Evolutionary conservation across 1,140 invertebrate genomes (phyloP), one percentile per base, ranked within the genome.

Genomic region (Drosophila miranda): DNA sequence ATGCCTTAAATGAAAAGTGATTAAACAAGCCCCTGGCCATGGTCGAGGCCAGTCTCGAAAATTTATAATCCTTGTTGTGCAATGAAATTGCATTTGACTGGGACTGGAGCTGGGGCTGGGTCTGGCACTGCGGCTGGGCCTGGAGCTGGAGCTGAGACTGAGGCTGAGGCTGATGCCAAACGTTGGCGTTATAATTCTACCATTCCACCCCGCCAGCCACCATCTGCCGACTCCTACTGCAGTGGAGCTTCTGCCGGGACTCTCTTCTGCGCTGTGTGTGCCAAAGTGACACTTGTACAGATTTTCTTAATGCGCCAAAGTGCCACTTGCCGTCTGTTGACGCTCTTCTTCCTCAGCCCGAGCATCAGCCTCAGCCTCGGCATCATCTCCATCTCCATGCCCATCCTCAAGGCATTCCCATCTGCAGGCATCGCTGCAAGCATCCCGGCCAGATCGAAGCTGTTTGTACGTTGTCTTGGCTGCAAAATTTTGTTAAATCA

Each of bases 271-370:
- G 38, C 58, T 74, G 64, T 79, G 76, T 69, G 68, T 87, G 82
- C 82, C 82, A 87, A 87, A 87, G 78, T 87, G 82, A 87, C 82
- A 87, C 82, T 87, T 87, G 82, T 87, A 87, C 82, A 87, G 82
- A 87, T 87, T 87, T 87, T 87, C 82, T 87, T 87, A 87, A 87
- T 87, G 82, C 82, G 82, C 82, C 66, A 87, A 87, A 87, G 82
- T 87, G 82, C 82, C 82, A 87, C 82, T 87, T 87, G 82, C 87
- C 82, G 82, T 87, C 82, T 87, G 82, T 82, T 86, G 75, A 81
- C 45, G 78, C 82, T 67, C 60, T 51, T 75, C 78, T 45, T 76
- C 53, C 66, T 66, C 55, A 30, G 11, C 19, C 8, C 19, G 19
- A 19, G 8, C 21, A 23, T 30, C 8, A 13, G 43, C n/a, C 28